Base-by-base conservation (phyloP, 2,797 vertebrate species). In the Oreochromis grahami region DNA sequence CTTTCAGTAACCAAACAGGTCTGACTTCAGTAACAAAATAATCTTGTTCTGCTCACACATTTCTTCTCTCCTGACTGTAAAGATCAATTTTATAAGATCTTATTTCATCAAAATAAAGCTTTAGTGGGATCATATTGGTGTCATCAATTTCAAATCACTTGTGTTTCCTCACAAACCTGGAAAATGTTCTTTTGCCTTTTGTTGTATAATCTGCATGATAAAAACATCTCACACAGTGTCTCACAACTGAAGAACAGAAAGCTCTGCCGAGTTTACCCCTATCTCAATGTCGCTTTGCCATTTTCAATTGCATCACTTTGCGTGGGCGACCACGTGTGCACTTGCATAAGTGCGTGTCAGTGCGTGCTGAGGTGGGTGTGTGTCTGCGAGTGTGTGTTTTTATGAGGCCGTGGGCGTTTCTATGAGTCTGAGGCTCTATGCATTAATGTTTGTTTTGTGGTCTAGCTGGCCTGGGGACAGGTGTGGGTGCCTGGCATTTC, bases 401-500 rank as follows among this genome's bases (percentile, higher is more conserved):
- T 43, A 29, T 17, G 26, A 53, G 85, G 24, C 80, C 1, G 86
- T 85, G 84, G 87, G 87, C 9, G 36, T 91, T 58, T 89, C 79
- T 83, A n/a, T 50, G 84, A 50, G 68, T 88, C 77, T 72, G 78
- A 12, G 24, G 29, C 58, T 34, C n/a, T 32, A 65, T 32, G 74
- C 15, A 76, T 70, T 45, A 65, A 41, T 19, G 52, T 72, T 65
- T 55, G 78, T 38, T 78, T 58, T 72, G 81, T 43, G 80, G 79
- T 83, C 77, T 58, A 2, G 12, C 53, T 38, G 88, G 88, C 91
- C 82, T 5, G 9, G 81, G 90, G 92, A 90, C 90, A 87, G 84
- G 90, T 89, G 92, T 93, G 93, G 91, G 90, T 51, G 93, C 81
- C 36, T 89, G 91, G 80, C 89, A 89, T 92, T 93, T 92, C 41